A percentile compares a stretch with the other conserved stretches of the same genome.
These are phyloP conservation scores for Guaruba guarouba DNA, from an alignment of 2,113 vertebrate genomes.

Conservation along the genomic window DNA sequence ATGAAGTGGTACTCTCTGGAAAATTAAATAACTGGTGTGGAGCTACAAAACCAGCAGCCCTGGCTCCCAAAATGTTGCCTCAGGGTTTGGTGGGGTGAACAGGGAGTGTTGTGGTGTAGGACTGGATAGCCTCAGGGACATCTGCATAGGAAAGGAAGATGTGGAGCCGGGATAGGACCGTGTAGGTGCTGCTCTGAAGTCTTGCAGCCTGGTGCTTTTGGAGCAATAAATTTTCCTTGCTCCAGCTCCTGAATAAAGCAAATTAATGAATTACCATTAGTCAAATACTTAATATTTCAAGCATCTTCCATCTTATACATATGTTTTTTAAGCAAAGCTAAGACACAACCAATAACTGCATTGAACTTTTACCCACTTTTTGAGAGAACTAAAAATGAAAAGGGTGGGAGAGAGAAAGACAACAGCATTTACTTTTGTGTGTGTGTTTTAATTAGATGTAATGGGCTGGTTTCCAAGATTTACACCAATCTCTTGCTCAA, in stretches of 20 bases:
- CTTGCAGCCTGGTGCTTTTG: background rate
- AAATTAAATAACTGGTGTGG: conserved; percentile 18
- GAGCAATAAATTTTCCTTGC: background rate
- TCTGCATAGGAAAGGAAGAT: background rate
- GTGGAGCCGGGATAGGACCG: background rate
- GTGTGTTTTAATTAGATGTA: background rate
- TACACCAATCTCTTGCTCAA: background rate
- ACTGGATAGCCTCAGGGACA: background rate
- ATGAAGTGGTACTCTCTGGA: background rate
- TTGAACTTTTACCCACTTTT: background rate
- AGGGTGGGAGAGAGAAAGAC: background rate
- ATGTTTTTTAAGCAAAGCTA: background rate
- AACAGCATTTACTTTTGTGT: background rate
- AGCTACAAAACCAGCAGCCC: background rate
- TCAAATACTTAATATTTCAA: background rate
- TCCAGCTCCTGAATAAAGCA: background rate
- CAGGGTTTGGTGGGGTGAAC: background rate
- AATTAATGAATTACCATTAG: background rate
- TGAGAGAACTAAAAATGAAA: background rate
- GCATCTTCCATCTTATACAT: background rate
- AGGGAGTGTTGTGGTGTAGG: background rate
- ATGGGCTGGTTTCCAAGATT: background rate
- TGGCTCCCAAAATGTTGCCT: background rate
- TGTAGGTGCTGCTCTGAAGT: background rate
- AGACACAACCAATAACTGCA: background rate